Base-by-base conservation (phyloP, 2,113 vertebrate species). In the Varanus komodoensis region DNA sequence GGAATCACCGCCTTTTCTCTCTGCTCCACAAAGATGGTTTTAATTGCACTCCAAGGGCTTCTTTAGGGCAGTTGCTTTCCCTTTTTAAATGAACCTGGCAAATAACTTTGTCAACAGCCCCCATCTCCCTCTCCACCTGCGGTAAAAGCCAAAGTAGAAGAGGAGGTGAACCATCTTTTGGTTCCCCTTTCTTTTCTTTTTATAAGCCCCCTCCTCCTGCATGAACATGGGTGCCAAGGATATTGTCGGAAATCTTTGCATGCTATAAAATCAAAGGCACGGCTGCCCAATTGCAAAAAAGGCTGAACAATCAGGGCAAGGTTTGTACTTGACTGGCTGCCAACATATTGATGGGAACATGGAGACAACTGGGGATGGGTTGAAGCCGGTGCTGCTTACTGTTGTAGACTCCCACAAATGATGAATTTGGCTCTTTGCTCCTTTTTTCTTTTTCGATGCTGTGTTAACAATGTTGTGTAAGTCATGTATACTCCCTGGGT, bases 11-110 rank as follows among this genome's bases (percentile, higher is more conserved):
- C 61, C n/a, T 83, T 32, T 50, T 74, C 84, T 57, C 71, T 57
- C 85, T 27, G 93, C 94, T 94, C 92, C n/a, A 3, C 93, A 94
- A 95, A 94, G 93, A 93, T 96, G 94, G 94, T 94, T 96, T 96
- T 94, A 95, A 94, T 95, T 95, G 94, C 54, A 54, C 54, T 54
- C 54, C 11, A 95, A 77, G 87, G 93, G 92, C 95, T 93, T 95
- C 95, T 92, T 91, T 94, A 93, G 93, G 92, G 32, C 29, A 90
- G 92, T 92, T 81, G 93, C 92, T 93, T 92, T 95, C 94, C 78
- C 89, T 86, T 94, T 94, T 95, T 90, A 74, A 95, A 93, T 94
- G 89, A 93, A 93, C 91, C 38, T 44, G 38, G 38, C 38, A 44
- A 44, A 44, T 89, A 91, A 67, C 77, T 88, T 91, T 1, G 38